Percentiles rank a stretch among this genome's conserved stretches.
Evolutionary conservation across 2,797 vertebrate genomes (phyloP).

Genomic region (Acropternis orthonyx): DNA sequence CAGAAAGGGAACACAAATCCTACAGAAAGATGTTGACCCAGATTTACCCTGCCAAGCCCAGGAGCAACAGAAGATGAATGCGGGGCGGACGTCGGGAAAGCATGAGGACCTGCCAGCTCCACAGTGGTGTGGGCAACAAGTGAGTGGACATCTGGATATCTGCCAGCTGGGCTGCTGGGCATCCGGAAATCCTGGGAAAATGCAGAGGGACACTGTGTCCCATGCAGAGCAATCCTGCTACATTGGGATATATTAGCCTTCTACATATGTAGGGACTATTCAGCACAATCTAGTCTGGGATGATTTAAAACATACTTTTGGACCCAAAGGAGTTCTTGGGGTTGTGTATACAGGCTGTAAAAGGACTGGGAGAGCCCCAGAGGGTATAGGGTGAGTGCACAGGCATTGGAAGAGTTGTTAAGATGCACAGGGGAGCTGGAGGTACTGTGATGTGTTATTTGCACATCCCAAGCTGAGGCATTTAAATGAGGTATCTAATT

Average conservation of each 20-base stretch:
- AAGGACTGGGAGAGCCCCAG: neutral
- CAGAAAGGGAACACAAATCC: constrained; percentile 20
- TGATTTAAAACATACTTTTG: neutral
- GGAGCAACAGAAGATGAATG: neutral
- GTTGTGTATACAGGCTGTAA: neutral
- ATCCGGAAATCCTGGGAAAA: neutral
- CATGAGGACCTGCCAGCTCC: neutral
- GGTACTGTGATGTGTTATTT: neutral
- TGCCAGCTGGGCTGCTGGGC: neutral
- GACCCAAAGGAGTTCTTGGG: neutral
- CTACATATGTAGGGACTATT: neutral
- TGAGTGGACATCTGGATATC: neutral
- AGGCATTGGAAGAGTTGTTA: neutral
- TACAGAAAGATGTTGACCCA: constrained; percentile 31
- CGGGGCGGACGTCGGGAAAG: fast-evolving
- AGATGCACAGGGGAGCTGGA: neutral
- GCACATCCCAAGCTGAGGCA: neutral
- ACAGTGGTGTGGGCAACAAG: fast-evolving
- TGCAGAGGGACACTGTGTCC: neutral
- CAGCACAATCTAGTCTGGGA: neutral
- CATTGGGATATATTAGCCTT: neutral
- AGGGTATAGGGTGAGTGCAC: neutral
- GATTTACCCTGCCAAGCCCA: constrained; percentile 6
- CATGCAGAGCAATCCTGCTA: fast-evolving
- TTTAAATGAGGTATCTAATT: neutral